These are phyloP conservation scores for Ctenopoma multispine DNA, from an alignment of 2,797 vertebrate species.

Conservation along the genomic window DNA sequence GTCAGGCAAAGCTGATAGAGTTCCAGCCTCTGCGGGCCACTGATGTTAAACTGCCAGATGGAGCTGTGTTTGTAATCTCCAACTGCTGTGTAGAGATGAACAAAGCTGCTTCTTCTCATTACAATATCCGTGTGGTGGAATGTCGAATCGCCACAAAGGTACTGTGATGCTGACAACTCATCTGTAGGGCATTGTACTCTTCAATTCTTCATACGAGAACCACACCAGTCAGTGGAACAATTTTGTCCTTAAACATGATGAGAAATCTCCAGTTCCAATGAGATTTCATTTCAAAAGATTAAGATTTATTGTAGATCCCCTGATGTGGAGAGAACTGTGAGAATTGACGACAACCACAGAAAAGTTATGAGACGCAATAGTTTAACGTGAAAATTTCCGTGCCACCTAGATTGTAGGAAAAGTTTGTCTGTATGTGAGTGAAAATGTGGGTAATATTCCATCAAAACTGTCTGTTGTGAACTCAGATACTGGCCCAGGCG, in stretches of 20 bases:
- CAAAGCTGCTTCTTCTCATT: constrained; percentile 96
- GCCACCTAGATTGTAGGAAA: too few relatives aligned
- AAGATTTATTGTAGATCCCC: too few relatives aligned
- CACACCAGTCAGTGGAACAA: background rate
- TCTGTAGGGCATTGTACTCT: too few relatives aligned
- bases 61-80: constrained; percentile 95
- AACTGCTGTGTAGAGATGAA: constrained; percentile 98
- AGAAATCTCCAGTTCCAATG: too few relatives aligned
- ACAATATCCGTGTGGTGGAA: constrained; percentile 96
- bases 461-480: constrained; percentile 25
- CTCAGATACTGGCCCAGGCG: constrained; percentile 90
- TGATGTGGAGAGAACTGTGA: too few relatives aligned
- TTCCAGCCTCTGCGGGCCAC: constrained; percentile 93
- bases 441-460: too few relatives aligned
- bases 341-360: too few relatives aligned
- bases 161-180: constrained; percentile 4
- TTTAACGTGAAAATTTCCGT: too few relatives aligned
- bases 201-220: too few relatives aligned
- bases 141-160: constrained; percentile 97
- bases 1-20: constrained; percentile 96
- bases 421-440: too few relatives aligned
- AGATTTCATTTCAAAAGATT: too few relatives aligned
- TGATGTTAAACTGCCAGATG: constrained; percentile 91
- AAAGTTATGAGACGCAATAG: too few relatives aligned
- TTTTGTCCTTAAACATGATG: background rate